Percentiles rank a stretch among this genome's conserved stretches.
Evolutionary conservation across 2,113 vertebrate genomes (phyloP).

Genomic region (Beaufortia kweichowensis): DNA sequence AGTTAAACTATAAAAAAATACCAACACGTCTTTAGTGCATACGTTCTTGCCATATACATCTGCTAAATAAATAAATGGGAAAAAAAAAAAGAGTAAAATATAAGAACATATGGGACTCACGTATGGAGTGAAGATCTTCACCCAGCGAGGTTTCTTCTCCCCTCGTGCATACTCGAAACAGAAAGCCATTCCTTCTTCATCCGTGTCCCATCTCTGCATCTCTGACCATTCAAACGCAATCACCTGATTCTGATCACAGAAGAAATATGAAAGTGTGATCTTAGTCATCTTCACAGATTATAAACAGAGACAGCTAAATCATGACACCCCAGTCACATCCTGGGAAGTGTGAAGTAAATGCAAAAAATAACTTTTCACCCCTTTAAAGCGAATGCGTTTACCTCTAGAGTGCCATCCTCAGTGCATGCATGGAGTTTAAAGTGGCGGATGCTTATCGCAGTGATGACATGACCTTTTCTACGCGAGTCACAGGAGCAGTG

Average conservation of each 20-base stretch:
- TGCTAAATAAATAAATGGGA: too few species aligned
- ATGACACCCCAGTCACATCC: background rate
- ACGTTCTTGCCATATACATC: too few species aligned
- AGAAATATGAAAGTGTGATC: background rate
- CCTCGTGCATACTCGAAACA: constrained; percentile 94
- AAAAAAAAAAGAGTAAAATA: too few species aligned
- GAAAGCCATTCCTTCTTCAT: constrained; percentile 97
- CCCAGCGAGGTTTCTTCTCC: constrained; percentile 85
- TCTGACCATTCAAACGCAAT: constrained; percentile 69
- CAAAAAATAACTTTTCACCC: constrained; percentile 1
- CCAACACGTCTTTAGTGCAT: background rate
- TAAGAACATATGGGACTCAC: too few species aligned
- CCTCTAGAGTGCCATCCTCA: constrained; percentile 94
- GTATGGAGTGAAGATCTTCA: constrained; percentile 62
- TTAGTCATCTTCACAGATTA: background rate
- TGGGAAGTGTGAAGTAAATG: background rate
- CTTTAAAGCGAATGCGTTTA: constrained; percentile 51
- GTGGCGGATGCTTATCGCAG: constrained; percentile 93
- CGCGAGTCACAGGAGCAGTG: constrained; percentile 96
- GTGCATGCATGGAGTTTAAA: constrained; percentile 97
- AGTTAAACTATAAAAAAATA: constrained; percentile 89
- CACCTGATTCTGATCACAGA: constrained; percentile 85
- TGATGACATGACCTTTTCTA: constrained; percentile 94
- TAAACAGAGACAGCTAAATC: background rate
- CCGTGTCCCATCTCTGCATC: constrained; percentile 88